phyloP scores from a whole-genome alignment of 1,140 invertebrate species.

The Brachionus sp. region DNA sequence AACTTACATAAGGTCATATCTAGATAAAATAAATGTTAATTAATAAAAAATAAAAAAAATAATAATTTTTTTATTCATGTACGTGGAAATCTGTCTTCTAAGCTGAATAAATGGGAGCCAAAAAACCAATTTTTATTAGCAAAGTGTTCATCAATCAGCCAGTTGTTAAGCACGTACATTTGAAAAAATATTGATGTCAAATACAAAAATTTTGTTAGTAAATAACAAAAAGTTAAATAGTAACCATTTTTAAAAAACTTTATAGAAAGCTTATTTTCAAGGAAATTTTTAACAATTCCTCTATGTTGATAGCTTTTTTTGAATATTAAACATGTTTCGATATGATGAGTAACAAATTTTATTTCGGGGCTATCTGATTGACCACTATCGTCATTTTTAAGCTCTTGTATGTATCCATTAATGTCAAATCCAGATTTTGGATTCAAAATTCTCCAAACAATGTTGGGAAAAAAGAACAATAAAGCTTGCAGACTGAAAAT shows the following conservation, averaged over 20 bases:
- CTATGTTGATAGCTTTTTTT: slow-evolving; percentile 13
- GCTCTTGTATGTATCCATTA: neutral
- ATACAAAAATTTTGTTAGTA: slow-evolving; percentile 23
- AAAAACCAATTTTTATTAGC: neutral
- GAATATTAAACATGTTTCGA: neutral
- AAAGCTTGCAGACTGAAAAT: slow-evolving; percentile 46
- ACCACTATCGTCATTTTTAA: slow-evolving; percentile 27
- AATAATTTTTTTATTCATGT: neutral
- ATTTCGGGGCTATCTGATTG: neutral
- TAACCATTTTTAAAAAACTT: slow-evolving; percentile 21
- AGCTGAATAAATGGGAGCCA: neutral
- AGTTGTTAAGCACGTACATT: slow-evolving; percentile 7
- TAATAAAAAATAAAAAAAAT: no score
- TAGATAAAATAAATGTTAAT: no score
- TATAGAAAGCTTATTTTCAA: neutral
- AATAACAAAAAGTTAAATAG: neutral
- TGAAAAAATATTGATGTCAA: neutral
- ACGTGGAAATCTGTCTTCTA: slow-evolving; percentile 23
- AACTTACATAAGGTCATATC: slow-evolving; percentile 43
- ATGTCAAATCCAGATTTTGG: slow-evolving; percentile 13
- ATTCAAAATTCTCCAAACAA: slow-evolving; percentile 43
- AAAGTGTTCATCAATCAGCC: neutral
- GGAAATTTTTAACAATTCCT: neutral
- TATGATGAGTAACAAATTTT: neutral
- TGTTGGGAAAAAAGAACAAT: slow-evolving; percentile 46